These are phyloP conservation scores for Ammospiza maritima DNA, from an alignment of 2,797 vertebrate genomes.

Conservation along the genomic window DNA sequence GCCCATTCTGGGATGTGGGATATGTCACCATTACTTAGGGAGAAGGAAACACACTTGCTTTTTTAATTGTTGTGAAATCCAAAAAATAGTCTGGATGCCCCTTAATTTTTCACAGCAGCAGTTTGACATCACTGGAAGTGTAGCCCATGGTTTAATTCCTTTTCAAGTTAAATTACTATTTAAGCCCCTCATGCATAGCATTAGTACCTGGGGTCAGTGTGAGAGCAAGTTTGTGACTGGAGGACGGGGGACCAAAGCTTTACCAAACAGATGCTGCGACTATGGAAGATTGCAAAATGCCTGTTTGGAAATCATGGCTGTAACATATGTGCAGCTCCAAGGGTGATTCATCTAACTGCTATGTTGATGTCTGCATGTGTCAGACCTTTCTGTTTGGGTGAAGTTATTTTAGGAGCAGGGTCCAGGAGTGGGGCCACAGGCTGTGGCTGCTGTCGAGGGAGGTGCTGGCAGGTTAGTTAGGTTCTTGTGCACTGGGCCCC, in stretches of 20 bases:
- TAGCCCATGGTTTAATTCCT: background rate
- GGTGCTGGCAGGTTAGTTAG: background rate
- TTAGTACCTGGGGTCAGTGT: background rate
- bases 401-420: constrained; percentile 1
- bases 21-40: background rate
- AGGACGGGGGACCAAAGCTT: background rate
- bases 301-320: background rate
- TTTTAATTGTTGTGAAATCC: background rate
- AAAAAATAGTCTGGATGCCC: background rate
- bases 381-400: background rate
- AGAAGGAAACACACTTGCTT: background rate
- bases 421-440: background rate
- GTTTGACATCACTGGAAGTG: background rate
- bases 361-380: background rate
- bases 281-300: background rate
- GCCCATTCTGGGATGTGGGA: background rate
- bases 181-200: background rate
- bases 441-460: background rate
- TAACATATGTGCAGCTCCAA: background rate
- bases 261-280: background rate
- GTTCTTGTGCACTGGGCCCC: background rate
- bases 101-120: background rate
- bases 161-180: background rate
- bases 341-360: background rate
- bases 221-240: background rate